Percentiles rank a stretch among this genome's conserved stretches.
Conservation (phyloP, 2,888 invertebrate species). For the Drosophila macrospina region DNA sequence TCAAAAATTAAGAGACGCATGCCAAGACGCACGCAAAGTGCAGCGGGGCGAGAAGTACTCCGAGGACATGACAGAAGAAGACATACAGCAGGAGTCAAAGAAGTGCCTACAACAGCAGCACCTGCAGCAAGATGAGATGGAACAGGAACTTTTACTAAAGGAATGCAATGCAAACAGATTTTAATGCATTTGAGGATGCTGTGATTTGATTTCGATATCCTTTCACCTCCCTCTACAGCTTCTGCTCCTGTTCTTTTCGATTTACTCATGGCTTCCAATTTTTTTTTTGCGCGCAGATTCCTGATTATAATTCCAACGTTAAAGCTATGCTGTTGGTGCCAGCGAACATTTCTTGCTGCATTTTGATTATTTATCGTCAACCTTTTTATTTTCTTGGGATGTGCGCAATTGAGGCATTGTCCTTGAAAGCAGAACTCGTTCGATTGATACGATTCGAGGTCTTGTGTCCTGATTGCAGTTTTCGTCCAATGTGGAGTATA, state of each 20-base stretch:
- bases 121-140: neutral
- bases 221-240: neutral
- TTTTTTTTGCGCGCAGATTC: constrained; percentile 63
- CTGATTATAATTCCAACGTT: constrained; percentile 71
- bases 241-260: neutral
- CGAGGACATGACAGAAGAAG: constrained; percentile 23
- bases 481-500: constrained; percentile 37
- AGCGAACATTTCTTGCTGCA: constrained; percentile 23
- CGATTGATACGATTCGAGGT: constrained; percentile 32
- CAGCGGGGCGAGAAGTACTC: constrained; percentile 28
- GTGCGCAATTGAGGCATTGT: constrained; percentile 24
- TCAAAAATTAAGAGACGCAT: constrained; percentile 72
- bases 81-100: constrained; percentile 12
- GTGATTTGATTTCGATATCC: constrained; percentile 75
- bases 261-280: constrained; percentile 76
- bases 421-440: constrained; percentile 22
- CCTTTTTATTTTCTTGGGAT: constrained; percentile 15
- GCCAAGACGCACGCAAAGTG: constrained; percentile 57
- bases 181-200: constrained; percentile 79
- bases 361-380: constrained; percentile 20
- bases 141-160: constrained; percentile 29
- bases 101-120: constrained; percentile 14
- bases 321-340: constrained; percentile 35
- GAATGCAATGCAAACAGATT: constrained; percentile 77
- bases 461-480: constrained; percentile 26